Conservation (phyloP, 2,888 invertebrate species). For the Watsonalla cultraria region DNA sequence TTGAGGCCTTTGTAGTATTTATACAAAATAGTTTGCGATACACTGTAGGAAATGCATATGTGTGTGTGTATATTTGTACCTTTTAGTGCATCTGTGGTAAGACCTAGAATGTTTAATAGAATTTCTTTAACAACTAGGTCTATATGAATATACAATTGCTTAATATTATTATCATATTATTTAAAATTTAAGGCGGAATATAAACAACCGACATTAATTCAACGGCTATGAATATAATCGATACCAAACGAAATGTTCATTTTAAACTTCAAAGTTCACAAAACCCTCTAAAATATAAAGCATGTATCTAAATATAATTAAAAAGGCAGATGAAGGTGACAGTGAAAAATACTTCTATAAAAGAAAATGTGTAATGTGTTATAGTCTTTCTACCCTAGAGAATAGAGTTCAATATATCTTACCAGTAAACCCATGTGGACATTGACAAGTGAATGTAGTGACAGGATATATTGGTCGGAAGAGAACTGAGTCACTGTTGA, state of each 20-base stretch:
- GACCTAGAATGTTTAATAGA: slow-evolving; percentile 1
- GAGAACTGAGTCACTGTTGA: slow-evolving; percentile 91
- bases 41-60: not conserved
- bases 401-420: slow-evolving; percentile 10
- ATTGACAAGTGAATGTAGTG: slow-evolving; percentile 94
- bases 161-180: no score
- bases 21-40: no score
- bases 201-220: no score
- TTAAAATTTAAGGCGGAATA: no score
- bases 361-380: not conserved
- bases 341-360: no score
- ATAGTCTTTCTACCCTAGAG: not conserved
- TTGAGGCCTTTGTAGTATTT: no score
- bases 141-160: not conserved
- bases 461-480: slow-evolving; percentile 97
- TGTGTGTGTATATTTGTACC: not conserved
- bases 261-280: no score
- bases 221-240: no score
- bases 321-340: no score
- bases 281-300: no score
- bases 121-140: not conserved
- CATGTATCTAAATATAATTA: no score
- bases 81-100: slow-evolving; percentile 1
- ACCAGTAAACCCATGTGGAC: slow-evolving; percentile 94
- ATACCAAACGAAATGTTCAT: no score